Conservation (phyloP, 2,888 invertebrate genomes). For the Galeopsomyia nigrocyanea region DNA sequence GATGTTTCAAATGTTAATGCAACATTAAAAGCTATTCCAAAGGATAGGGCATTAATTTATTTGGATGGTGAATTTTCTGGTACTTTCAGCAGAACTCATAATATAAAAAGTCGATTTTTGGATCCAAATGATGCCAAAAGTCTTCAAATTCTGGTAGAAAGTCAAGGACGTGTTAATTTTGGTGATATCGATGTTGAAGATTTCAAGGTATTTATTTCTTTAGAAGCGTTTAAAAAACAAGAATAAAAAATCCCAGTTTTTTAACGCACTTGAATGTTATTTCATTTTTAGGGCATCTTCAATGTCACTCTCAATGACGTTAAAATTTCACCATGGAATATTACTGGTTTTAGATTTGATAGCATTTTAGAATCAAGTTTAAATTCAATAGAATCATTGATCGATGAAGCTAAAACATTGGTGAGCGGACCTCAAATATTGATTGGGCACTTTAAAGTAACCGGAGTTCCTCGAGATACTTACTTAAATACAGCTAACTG, state of each 20-base stretch:
- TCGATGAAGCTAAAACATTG: slow-evolving; percentile 47
- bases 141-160: slow-evolving; percentile 74
- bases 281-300: slow-evolving; percentile 50
- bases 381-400: not conserved
- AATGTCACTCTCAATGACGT: slow-evolving; percentile 49
- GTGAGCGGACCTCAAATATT: slow-evolving; percentile 59
- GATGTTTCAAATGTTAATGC: slow-evolving; percentile 59
- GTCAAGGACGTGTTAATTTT: slow-evolving; percentile 86
- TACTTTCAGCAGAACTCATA: slow-evolving; percentile 57
- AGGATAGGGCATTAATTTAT: slow-evolving; percentile 73
- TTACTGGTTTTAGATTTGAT: slow-evolving; percentile 52
- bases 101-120: slow-evolving; percentile 51
- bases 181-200: slow-evolving; percentile 68
- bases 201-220: slow-evolving; percentile 61
- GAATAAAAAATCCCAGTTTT: not conserved
- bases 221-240: no score
- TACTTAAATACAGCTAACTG: slow-evolving; percentile 85
- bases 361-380: slow-evolving; percentile 20
- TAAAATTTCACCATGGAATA: slow-evolving; percentile 49
- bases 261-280: slow-evolving; percentile 38
- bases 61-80: slow-evolving; percentile 64
- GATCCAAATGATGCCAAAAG: slow-evolving; percentile 50
- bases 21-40: slow-evolving; percentile 66
- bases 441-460: slow-evolving; percentile 61
- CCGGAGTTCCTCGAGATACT: slow-evolving; percentile 76